These are phyloP conservation scores for Muscidifurax raptorellus DNA, from an alignment of 1,140 invertebrate species.

Conservation along the genomic window DNA sequence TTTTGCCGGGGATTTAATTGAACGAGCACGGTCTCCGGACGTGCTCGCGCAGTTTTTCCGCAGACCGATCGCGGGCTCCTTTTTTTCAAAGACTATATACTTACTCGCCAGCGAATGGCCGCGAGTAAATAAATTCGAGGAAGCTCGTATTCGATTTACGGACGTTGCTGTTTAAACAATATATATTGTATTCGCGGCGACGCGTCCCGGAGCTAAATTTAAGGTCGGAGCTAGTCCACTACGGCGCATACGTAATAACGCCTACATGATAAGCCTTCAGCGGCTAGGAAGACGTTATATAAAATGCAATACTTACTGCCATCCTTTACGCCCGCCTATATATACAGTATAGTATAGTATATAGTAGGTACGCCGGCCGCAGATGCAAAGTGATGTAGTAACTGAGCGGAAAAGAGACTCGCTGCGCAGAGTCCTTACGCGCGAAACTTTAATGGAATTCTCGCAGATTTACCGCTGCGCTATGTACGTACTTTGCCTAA, in stretches of 20 bases:
- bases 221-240: neutral
- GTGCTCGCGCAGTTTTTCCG: neutral
- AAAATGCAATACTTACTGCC: neutral
- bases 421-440: neutral
- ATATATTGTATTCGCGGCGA: neutral
- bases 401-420: neutral
- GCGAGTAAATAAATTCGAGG: neutral
- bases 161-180: neutral
- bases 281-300: neutral
- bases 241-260: neutral
- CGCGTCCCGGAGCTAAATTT: too few relatives aligned
- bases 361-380: neutral
- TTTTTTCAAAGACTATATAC: too few relatives aligned
- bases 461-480: slow-evolving; percentile 25
- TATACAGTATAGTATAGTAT: too few relatives aligned
- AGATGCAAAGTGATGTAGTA: slow-evolving; percentile 22
- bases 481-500: neutral
- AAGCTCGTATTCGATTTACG: neutral
- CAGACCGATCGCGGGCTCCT: too few relatives aligned
- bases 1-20: slow-evolving; percentile 47
- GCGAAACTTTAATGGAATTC: slow-evolving; percentile 42
- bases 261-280: neutral
- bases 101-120: too few relatives aligned
- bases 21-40: slow-evolving; percentile 8
- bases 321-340: slow-evolving; percentile 7